Percentiles rank a stretch among this genome's conserved stretches.
These are phyloP conservation scores for Corvus hawaiiensis DNA, from an alignment of 2,113 vertebrate genomes.

Conservation along the genomic window DNA sequence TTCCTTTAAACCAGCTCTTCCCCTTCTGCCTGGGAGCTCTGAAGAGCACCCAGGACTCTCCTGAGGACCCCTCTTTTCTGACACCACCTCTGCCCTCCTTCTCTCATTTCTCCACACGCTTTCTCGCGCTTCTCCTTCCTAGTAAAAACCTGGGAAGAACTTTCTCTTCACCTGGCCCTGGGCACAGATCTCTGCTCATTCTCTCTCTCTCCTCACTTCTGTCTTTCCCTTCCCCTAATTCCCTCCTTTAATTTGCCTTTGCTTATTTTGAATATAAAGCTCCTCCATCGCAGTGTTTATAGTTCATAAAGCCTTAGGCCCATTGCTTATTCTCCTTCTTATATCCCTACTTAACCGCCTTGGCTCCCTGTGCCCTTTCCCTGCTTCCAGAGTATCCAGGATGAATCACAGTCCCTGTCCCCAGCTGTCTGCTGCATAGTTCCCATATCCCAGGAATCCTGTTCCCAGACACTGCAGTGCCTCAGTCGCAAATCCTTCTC, in stretches of 20 bases:
- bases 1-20: background rate
- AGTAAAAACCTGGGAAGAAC: background rate
- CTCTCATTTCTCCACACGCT: background rate
- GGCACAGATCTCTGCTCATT: background rate
- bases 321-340: conserved; percentile 7
- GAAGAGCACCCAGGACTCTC: background rate
- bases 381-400: background rate
- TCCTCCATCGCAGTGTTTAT: conserved; percentile 36
- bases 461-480: conserved; percentile 2
- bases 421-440: background rate
- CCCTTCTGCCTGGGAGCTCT: background rate
- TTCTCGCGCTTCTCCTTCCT: background rate
- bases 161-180: background rate
- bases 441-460: background rate
- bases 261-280: conserved; percentile 49
- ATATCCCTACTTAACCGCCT: background rate
- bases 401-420: background rate
- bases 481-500: background rate
- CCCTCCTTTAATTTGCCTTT: conserved; percentile 39
- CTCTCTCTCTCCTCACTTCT: background rate
- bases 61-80: background rate
- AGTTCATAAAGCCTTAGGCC: conserved; percentile 24
- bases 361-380: conserved; percentile 18
- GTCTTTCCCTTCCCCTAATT: background rate
- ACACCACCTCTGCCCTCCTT: background rate